Conservation (phyloP, 2,888 invertebrate genomes). For the Drosophila gaucha region DNA sequence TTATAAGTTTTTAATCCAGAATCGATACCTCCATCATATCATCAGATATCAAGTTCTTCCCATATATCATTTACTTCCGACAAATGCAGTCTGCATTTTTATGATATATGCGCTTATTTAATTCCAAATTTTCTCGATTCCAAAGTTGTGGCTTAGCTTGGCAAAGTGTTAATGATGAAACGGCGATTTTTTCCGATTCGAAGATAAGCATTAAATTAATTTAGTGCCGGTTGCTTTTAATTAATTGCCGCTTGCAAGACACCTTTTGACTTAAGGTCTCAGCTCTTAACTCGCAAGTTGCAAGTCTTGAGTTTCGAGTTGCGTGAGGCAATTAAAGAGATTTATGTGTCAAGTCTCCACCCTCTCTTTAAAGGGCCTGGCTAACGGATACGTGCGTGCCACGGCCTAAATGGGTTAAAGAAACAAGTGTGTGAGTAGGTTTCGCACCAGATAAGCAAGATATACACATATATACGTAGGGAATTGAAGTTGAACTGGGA, state of each 20-base stretch:
- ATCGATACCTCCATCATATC: not conserved
- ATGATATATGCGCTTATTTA: constrained; percentile 6
- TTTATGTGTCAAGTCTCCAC: constrained; percentile 54
- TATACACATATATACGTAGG: constrained; percentile 5
- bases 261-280: constrained; percentile 20
- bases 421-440: constrained; percentile 43
- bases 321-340: constrained; percentile 64
- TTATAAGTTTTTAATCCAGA: not conserved
- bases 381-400: constrained; percentile 35
- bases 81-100: constrained; percentile 6
- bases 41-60: not conserved
- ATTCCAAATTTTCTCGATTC: constrained; percentile 5
- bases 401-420: constrained; percentile 54
- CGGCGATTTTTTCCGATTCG: constrained; percentile 33
- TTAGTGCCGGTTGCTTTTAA: constrained; percentile 47
- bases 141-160: not conserved
- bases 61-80: not conserved
- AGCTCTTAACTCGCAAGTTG: not conserved
- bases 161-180: constrained; percentile 45
- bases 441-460: constrained; percentile 50
- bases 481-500: constrained; percentile 34
- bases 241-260: constrained; percentile 50
- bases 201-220: constrained; percentile 55
- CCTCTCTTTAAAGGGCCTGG: constrained; percentile 25
- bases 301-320: constrained; percentile 21